Evolutionary conservation across 2,888 invertebrate genomes (phyloP).

Genomic region (Pyrrhia umbra): DNA sequence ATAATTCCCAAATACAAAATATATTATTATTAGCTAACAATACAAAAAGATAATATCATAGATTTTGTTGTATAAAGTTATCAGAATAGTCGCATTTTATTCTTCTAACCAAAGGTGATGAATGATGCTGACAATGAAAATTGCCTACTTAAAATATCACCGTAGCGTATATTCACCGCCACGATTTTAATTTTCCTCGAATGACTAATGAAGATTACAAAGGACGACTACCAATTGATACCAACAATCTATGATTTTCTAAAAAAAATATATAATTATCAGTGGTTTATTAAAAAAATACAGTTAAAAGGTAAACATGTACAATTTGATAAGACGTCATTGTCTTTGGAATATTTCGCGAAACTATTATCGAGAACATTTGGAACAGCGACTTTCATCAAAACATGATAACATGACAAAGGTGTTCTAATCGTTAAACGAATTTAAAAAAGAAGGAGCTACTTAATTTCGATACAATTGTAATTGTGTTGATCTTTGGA

Average conservation of each 20-base stretch:
- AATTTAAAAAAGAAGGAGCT: not conserved
- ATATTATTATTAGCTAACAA: no score
- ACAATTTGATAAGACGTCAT: constrained; percentile 33
- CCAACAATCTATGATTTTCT: not conserved
- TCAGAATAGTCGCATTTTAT: no score
- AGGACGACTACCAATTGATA: not conserved
- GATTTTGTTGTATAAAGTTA: no score
- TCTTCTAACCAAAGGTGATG: no score
- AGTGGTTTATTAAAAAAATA: not conserved
- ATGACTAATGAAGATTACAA: not conserved
- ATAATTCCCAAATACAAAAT: no score
- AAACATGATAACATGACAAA: constrained; percentile 36
- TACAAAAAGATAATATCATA: no score
- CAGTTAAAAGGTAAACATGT: not conserved
- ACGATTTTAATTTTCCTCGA: constrained; percentile 9
- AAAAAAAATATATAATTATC: not conserved
- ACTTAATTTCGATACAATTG: not conserved
- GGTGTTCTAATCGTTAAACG: not conserved
- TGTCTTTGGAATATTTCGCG: constrained; percentile 46
- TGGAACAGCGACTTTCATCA: not conserved
- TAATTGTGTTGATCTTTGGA: no score
- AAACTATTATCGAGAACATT: constrained; percentile 13
- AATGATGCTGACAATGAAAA: not conserved
- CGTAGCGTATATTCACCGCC: not conserved
- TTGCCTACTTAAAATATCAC: not conserved